Percentiles rank a stretch among this genome's conserved stretches.
Conservation (phyloP, 2,797 vertebrate genomes). For the Etheostoma perlongum region DNA sequence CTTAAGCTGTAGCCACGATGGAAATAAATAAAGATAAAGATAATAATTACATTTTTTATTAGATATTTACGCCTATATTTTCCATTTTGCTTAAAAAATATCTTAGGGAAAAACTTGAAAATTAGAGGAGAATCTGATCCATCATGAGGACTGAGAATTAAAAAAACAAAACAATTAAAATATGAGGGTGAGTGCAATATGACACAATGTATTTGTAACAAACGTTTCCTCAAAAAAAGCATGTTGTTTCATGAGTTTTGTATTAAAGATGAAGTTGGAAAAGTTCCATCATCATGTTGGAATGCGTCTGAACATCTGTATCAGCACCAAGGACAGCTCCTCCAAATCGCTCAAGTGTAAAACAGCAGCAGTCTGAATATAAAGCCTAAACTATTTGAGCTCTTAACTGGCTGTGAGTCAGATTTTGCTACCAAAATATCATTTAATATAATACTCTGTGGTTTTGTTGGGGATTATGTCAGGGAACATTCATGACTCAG, state of each 20-base stretch:
- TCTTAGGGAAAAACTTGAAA: not conserved
- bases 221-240: not conserved
- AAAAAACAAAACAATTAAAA: too few species aligned
- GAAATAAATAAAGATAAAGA: not conserved
- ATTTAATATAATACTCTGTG: not conserved
- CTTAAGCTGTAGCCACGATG: not conserved
- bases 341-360: not conserved
- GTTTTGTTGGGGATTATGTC: not conserved
- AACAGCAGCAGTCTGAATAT: not conserved
- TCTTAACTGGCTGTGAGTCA: not conserved
- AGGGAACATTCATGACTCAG: conserved; percentile 57
- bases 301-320: conserved; percentile 16
- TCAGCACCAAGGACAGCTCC: conserved; percentile 80
- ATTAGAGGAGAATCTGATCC: not conserved
- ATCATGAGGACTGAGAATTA: not conserved
- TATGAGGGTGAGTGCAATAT: not conserved
- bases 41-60: not conserved
- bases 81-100: not conserved
- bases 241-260: not conserved
- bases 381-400: not conserved
- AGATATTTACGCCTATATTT: not conserved
- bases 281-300: not conserved
- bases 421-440: not conserved
- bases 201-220: not conserved
- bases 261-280: not conserved